Conservation (phyloP, 2,888 invertebrate species). For the Oscheius onirici region DNA sequence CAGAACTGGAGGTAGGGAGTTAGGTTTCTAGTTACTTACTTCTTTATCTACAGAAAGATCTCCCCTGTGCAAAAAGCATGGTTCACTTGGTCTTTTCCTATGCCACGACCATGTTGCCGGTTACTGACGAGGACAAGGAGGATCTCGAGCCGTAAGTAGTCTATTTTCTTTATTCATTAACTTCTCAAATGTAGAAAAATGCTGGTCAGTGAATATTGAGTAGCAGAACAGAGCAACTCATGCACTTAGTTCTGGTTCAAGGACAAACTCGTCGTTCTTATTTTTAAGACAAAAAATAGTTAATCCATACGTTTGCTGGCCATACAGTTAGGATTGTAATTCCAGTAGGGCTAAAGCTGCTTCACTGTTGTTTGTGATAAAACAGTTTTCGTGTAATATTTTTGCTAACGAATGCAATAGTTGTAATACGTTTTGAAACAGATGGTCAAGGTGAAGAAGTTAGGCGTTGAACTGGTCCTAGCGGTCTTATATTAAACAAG, state of each 20-base stretch:
- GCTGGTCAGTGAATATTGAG: too few relatives aligned
- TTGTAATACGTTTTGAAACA: too few relatives aligned
- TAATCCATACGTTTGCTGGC: background rate
- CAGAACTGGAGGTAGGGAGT: background rate
- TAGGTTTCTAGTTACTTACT: background rate
- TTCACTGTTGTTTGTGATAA: background rate
- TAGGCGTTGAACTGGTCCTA: too few relatives aligned
- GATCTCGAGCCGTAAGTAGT: slow-evolving; percentile 11
- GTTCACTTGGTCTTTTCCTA: slow-evolving; percentile 23
- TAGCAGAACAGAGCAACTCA: too few relatives aligned
- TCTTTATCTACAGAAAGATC: slow-evolving; percentile 1
- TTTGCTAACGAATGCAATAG: too few relatives aligned
- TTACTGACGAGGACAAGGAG: slow-evolving; percentile 6
- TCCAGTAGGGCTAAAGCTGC: background rate
- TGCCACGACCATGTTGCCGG: slow-evolving; percentile 9
- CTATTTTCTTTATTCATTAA: background rate
- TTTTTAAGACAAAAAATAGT: background rate
- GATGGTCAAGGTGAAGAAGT: too few relatives aligned
- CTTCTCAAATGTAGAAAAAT: background rate
- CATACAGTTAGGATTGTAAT: too few relatives aligned
- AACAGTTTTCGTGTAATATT: background rate
- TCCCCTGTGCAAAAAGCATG: slow-evolving; percentile 13
- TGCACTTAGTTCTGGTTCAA: too few relatives aligned
- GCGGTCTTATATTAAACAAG: background rate
- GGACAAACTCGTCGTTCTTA: too few relatives aligned